Percentiles rank a stretch among this genome's conserved stretches.
These are phyloP conservation scores for Eurosta solidaginis DNA, from an alignment of 1,140 invertebrate genomes.

Conservation along the genomic window DNA sequence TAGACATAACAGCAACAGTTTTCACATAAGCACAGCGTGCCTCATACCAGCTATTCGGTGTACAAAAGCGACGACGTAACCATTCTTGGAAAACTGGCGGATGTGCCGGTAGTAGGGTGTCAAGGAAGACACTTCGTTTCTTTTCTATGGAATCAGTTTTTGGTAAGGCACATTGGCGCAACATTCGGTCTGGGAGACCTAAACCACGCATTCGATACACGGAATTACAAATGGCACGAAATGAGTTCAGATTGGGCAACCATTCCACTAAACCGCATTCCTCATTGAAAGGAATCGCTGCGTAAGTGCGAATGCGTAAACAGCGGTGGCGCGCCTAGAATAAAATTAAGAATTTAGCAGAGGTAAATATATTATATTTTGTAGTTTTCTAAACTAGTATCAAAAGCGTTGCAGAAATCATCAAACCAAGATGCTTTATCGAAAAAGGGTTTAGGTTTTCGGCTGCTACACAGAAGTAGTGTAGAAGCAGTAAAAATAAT, in stretches of 20 bases:
- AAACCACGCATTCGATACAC: conserved; percentile 72
- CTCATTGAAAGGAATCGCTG: conserved; percentile 91
- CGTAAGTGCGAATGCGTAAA: conserved; percentile 89
- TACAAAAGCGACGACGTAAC: conserved; percentile 86
- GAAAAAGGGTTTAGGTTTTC: no score
- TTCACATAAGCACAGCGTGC: conserved; percentile 86
- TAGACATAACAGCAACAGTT: conserved; percentile 96
- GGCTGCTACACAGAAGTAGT: no score
- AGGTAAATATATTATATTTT: not conserved
- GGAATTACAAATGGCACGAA: conserved; percentile 73
- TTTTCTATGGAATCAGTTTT: conserved; percentile 68
- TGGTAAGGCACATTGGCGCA: conserved; percentile 45
- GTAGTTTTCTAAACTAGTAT: not conserved
- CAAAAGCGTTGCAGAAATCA: no score
- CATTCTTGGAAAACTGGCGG: conserved; percentile 89
- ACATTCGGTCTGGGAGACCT: conserved; percentile 40
- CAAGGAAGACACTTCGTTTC: conserved; percentile 75
- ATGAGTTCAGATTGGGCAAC: conserved; percentile 84
- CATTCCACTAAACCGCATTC: conserved; percentile 95
- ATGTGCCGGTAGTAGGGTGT: conserved; percentile 73
- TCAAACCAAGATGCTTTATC: no score
- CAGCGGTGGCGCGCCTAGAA: conserved; percentile 75
- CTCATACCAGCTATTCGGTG: conserved; percentile 88
- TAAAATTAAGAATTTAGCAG: not conserved
- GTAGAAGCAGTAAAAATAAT: no score